Evolutionary conservation across 2,113 vertebrate species (phyloP).

Genomic region (Rhadina sibilatrix): DNA sequence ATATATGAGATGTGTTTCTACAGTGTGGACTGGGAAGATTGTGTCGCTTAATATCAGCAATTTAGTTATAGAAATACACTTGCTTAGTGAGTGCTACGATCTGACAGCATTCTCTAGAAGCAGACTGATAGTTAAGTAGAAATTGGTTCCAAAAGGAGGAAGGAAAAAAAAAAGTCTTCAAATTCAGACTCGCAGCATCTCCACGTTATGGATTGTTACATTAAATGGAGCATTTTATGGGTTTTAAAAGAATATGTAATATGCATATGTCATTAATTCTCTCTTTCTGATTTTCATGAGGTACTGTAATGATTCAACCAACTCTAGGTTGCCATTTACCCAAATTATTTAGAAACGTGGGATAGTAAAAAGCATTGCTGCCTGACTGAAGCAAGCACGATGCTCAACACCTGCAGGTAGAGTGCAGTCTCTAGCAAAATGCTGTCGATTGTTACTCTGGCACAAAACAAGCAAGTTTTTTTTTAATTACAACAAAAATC

Average conservation of each 20-base stretch:
- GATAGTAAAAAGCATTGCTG: constrained; percentile 17
- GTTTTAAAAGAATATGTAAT: not conserved
- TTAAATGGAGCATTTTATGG: constrained; percentile 10
- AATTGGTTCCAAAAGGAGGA: not conserved
- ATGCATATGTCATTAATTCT: constrained; percentile 3
- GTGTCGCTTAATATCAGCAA: not conserved
- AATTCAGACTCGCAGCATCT: not conserved
- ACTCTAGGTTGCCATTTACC: constrained; percentile 1
- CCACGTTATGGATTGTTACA: not conserved
- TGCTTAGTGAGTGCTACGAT: not conserved
- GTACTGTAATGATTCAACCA: not conserved
- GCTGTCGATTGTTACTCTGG: constrained; percentile 68
- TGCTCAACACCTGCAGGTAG: constrained; percentile 69
- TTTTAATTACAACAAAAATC: constrained; percentile 77
- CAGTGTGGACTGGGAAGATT: not conserved
- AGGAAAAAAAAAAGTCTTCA: not conserved
- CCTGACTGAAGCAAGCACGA: constrained; percentile 65
- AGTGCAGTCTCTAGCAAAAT: constrained; percentile 70
- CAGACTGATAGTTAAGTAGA: not conserved
- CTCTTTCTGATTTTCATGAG: constrained; percentile 26
- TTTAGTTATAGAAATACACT: not conserved
- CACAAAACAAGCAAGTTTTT: constrained; percentile 59
- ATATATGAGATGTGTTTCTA: not conserved
- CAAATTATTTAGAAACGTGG: constrained; percentile 35
- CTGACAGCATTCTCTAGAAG: not conserved